These are phyloP conservation scores for Antheraea yamamai DNA, from an alignment of 2,888 invertebrate species.

Conservation along the genomic window DNA sequence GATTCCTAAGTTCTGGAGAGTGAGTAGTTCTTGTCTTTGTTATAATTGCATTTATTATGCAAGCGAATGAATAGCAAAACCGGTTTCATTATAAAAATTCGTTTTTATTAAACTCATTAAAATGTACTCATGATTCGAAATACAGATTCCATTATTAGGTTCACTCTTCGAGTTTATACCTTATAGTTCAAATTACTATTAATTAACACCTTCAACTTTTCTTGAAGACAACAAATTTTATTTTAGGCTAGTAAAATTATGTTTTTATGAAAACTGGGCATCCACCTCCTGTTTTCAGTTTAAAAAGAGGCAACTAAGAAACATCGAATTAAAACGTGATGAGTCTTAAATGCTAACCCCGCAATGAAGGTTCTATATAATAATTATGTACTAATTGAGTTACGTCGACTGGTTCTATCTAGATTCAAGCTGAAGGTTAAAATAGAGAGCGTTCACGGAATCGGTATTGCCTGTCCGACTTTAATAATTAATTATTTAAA, in stretches of 20 bases:
- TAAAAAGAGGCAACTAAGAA: neutral
- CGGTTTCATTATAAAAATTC: too few species aligned
- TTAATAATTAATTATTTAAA: constrained; percentile 1
- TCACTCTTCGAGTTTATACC: too few species aligned
- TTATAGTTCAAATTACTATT: too few species aligned
- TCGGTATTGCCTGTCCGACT: neutral
- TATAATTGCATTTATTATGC: too few species aligned
- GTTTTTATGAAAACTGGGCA: neutral
- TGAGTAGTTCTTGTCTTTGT: too few species aligned
- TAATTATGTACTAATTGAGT: constrained; percentile 10
- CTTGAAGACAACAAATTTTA: neutral
- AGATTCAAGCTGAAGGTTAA: constrained; percentile 15
- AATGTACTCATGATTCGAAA: too few species aligned
- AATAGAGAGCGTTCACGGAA: constrained; percentile 11
- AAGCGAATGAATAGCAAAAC: too few species aligned
- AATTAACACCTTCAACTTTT: too few species aligned
- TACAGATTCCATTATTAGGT: too few species aligned
- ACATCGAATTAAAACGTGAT: neutral
- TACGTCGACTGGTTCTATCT: constrained; percentile 7
- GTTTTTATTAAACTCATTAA: too few species aligned
- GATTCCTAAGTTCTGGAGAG: too few species aligned
- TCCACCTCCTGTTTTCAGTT: neutral
- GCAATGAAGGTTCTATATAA: constrained; percentile 1
- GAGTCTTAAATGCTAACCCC: neutral
- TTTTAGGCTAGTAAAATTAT: neutral